phyloP scores from a whole-genome alignment of 2,888 invertebrate species.

The Spodoptera picta region DNA sequence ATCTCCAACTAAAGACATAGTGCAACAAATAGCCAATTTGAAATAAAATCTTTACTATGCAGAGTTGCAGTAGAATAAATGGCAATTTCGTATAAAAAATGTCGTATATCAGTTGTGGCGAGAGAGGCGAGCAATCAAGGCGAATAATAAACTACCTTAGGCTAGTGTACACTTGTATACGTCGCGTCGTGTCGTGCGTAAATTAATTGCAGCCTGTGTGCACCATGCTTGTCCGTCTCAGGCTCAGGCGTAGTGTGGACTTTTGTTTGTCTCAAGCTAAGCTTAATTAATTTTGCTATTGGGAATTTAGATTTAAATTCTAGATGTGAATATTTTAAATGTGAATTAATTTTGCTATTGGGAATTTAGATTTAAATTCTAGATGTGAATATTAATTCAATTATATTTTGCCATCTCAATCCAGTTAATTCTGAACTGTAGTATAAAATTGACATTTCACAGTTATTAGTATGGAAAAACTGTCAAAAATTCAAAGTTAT shows the following conservation, averaged over 20 bases:
- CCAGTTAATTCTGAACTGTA: too few species aligned
- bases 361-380: too few species aligned
- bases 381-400: too few species aligned
- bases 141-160: constrained; percentile 35
- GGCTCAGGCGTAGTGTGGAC: neutral
- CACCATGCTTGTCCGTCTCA: constrained; percentile 5
- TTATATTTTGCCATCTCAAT: too few species aligned
- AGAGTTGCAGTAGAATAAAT: constrained; percentile 25
- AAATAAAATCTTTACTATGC: constrained; percentile 14
- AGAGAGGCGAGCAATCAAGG: constrained; percentile 35
- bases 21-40: constrained; percentile 15
- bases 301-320: too few species aligned
- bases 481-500: too few species aligned
- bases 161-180: constrained; percentile 21
- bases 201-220: constrained; percentile 41
- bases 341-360: too few species aligned
- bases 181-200: constrained; percentile 23
- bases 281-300: too few species aligned
- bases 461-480: too few species aligned
- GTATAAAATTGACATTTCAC: too few species aligned
- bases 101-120: constrained; percentile 42
- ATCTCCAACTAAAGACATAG: constrained; percentile 4
- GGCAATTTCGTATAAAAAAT: constrained; percentile 44
- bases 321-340: too few species aligned
- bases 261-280: too few species aligned